Percentiles rank a stretch among this genome's conserved stretches.
phyloP scores from a whole-genome alignment of 2,888 invertebrate species.

The Acanthosepion esculentum region DNA sequence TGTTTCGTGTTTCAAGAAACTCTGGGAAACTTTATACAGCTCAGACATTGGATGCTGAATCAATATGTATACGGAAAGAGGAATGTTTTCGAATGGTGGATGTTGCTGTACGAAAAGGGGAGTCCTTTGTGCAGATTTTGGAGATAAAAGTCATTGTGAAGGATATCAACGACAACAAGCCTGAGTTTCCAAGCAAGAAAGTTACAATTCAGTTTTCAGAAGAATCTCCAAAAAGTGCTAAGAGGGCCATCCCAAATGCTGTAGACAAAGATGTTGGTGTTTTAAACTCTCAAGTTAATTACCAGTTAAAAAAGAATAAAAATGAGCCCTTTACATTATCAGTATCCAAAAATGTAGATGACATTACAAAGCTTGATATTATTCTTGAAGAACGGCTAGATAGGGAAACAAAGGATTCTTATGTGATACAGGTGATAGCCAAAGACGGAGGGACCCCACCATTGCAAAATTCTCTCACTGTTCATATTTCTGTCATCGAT shows the following conservation, averaged over 20 bases:
- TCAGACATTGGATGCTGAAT: neutral
- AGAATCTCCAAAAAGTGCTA: neutral
- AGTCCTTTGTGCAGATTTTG: neutral
- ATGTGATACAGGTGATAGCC: neutral
- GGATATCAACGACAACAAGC: neutral
- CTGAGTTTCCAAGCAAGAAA: neutral
- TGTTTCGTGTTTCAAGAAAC: neutral
- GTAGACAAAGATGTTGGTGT: neutral
- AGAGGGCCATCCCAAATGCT: neutral
- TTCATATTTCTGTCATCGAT: conserved; percentile 59
- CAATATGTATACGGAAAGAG: neutral
- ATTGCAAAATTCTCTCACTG: neutral
- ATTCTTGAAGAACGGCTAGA: neutral
- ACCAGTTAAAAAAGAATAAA: conserved; percentile 17
- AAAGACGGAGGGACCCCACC: conserved; percentile 4
- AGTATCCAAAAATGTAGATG: neutral
- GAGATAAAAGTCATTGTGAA: neutral
- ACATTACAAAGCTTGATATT: neutral
- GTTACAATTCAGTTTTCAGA: neutral
- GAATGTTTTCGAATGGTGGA: neutral
- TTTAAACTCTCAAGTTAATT: neutral
- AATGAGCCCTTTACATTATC: neutral
- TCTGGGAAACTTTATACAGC: neutral
- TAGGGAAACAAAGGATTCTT: neutral
- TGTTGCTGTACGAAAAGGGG: neutral